Evolutionary conservation across 2,888 invertebrate genomes (phyloP), one percentile per base, ranked within the genome.

Genomic region (Melangyna quadrimaculata): DNA sequence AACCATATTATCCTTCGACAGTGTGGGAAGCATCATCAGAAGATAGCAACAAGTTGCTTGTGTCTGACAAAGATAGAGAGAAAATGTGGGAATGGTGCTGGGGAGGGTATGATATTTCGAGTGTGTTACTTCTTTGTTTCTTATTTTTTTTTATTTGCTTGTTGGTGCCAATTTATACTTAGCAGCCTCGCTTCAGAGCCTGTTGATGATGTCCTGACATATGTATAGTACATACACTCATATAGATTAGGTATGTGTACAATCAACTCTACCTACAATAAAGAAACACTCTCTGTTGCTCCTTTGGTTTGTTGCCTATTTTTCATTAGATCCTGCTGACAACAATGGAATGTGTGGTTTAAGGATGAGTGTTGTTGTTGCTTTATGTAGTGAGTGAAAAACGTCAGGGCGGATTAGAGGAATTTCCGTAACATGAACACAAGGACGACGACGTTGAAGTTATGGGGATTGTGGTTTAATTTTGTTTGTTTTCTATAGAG

Each of bases 321-420:
- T 80, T 84, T 80, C 80, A 84, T 84, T 84, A 84, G 65, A 72
- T 55, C 59, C 59, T 35, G 35, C 53, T 69, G 75, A 65, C 71
- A 84, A 74, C 65, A 78, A 69, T 78, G 73, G 59, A 70, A 57
- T 83, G 45, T 72, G 65, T 72, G 72, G 55, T 63, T n/a, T 59
- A n/a, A 48, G 35, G 51, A 72, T 43, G 35, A 37, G 77, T 32
- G 32, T 14, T 59, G 32, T 14, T 59, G 37, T 29, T 59, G 22
- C 29, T 55, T 12, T 65, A n/a, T n/a, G n/a, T n/a, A 32, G 43
- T 45, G 78, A 63, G 70, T 69, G 59, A 72, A 55, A 61, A 65
- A 65, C 45, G 72, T 69, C 69, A 74, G 55, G 55, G 55, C 29
- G 55, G 59, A 59, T 35, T 59, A 35, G 37, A 71, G 67, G 63